Evolutionary conservation across 2,797 vertebrate species (phyloP), one percentile per base, ranked within the genome.

Genomic region (Danio tinwini): DNA sequence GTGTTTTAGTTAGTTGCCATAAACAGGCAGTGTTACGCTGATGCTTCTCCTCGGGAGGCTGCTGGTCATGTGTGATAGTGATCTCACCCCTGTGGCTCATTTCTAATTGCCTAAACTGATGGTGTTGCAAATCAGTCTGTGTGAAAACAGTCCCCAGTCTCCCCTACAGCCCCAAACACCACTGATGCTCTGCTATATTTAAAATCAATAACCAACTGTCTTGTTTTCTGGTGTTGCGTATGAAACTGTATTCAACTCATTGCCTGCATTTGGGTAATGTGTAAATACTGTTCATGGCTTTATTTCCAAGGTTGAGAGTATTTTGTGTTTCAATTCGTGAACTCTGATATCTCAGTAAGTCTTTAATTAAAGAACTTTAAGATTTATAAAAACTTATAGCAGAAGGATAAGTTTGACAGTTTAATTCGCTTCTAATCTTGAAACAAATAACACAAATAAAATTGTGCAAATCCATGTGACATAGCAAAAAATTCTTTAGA

Each of bases 21-120:
- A 29, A 58, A 29, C 12, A 21, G 10, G 12, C 37, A 53, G 37
- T 52, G 10, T 70, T 70, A 1, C 37, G 19, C 68, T 70, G 68
- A 68, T 70, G 68, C 37, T 47, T 29, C 70, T 7, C 56, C 44
- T 74, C 44, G 47, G 14, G 56, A 61, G 55, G 21, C 17, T 39
- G 55, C 42, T 74, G 55, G 56, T 47, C 71, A 61, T 74, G 71
- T 74, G 56, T 59, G 56, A 74, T 59, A 37, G 44, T 61, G 37
- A 61, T 74, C 45, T 49, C 1, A 12, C 42, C 71, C 71, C 71
- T 74, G 71, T 49, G 45, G 71, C 55, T 74, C 44, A 49, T 29
- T 74, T 47, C 55, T 74, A 74, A 61, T 74, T 74, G 71, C 14
- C 45, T 74, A 74, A 61, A 74, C 19, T 29, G 16, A 47, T 61